phyloP scores from a whole-genome alignment of 2,888 invertebrate genomes.

The Drosophila multiciliata region DNA sequence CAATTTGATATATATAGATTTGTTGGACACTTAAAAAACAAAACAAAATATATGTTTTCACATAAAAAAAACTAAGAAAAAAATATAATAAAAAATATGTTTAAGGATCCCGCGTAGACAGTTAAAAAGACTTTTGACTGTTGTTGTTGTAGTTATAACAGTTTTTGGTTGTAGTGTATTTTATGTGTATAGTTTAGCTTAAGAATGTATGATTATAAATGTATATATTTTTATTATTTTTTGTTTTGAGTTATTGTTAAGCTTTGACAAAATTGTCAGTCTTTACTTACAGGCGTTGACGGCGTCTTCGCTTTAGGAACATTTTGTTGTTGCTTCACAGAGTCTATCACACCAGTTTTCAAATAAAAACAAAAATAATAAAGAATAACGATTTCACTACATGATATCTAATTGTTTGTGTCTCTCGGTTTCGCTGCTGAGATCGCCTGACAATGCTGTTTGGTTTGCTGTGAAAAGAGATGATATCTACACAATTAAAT shows the following conservation, averaged over 20 bases:
- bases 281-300: conserved; percentile 74
- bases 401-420: conserved; percentile 56
- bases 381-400: conserved; percentile 56
- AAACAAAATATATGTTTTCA: conserved; percentile 13
- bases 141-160: conserved; percentile 19
- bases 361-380: conserved; percentile 19
- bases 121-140: conserved; percentile 12
- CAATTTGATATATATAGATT: conserved; percentile 4
- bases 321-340: conserved; percentile 63
- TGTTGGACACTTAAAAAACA: conserved; percentile 29
- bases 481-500: conserved; percentile 77
- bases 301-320: conserved; percentile 73
- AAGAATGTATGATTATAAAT: conserved; percentile 43
- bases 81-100: not conserved
- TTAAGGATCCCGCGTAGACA: conserved; percentile 38
- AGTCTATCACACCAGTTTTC: conserved; percentile 52
- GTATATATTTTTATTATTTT: conserved; percentile 7
- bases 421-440: conserved; percentile 56
- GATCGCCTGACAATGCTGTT: conserved; percentile 57
- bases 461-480: conserved; percentile 74
- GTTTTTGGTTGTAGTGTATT: conserved; percentile 34
- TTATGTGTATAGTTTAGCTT: conserved; percentile 42
- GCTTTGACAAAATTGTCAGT: conserved; percentile 45
- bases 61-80: conserved; percentile 36
- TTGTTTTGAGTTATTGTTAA: conserved; percentile 16